Conservation (phyloP, 2,113 vertebrate species). For the Eudyptes chrysolophus region DNA sequence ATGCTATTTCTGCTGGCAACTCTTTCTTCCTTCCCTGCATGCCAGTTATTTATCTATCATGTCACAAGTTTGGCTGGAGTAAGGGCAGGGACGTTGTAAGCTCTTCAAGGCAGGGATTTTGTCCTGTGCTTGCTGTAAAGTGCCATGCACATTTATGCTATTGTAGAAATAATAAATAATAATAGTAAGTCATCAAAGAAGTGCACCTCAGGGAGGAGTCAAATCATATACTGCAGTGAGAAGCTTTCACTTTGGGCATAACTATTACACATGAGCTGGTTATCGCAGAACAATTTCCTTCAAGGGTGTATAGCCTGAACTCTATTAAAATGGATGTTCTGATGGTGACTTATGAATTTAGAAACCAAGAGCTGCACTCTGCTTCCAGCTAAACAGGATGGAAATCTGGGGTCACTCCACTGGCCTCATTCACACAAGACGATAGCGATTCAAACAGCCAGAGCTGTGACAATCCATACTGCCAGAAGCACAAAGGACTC, state of each 20-base stretch:
- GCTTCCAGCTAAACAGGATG: neutral
- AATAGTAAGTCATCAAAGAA: neutral
- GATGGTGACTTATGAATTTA: conserved; percentile 2
- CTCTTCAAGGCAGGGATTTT: neutral
- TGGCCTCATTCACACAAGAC: neutral
- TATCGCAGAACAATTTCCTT: conserved; percentile 22
- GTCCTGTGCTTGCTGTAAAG: neutral
- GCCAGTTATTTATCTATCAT: neutral
- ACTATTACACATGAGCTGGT: neutral
- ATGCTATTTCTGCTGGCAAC: neutral
- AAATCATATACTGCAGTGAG: neutral
- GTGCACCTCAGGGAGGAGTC: neutral
- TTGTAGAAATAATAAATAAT: neutral
- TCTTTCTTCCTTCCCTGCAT: neutral
- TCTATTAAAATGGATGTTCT: conserved; percentile 38
- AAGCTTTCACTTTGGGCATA: neutral
- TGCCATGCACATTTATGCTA: neutral
- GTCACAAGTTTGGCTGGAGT: neutral
- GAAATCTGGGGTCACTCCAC: neutral
- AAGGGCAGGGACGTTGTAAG: neutral
- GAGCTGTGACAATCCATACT: neutral
- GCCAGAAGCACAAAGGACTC: neutral
- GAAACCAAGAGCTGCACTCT: neutral
- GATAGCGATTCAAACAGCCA: neutral
- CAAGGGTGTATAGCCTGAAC: neutral